A percentile compares a stretch with the other conserved stretches of the same genome.
These are phyloP conservation scores for Coreoperca whiteheadi DNA, from an alignment of 2,113 vertebrate genomes.

Conservation along the genomic window DNA sequence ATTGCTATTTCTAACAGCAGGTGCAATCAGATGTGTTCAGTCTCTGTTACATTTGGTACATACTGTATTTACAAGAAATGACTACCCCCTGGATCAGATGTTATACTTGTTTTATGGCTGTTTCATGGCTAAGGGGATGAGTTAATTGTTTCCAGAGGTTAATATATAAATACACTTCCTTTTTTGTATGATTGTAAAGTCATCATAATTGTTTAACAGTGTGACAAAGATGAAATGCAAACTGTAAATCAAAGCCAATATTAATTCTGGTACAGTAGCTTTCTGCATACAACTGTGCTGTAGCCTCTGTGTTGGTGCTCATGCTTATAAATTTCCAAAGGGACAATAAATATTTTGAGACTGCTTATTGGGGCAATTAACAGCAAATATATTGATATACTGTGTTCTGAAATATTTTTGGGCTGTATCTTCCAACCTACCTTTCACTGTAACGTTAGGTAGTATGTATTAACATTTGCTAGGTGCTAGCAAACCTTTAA, in stretches of 20 bases:
- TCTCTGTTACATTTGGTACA: conserved; percentile 72
- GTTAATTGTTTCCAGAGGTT: conserved; percentile 74
- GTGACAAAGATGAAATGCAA: conserved; percentile 53
- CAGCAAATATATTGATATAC: conserved; percentile 43
- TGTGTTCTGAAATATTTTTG: conserved; percentile 46
- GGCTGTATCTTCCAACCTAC: conserved; percentile 36
- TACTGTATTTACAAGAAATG: conserved; percentile 64
- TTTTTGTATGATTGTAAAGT: conserved; percentile 72
- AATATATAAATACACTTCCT: conserved; percentile 73
- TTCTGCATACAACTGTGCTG: conserved; percentile 57
- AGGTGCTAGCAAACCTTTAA: no score
- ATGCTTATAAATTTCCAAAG: conserved; percentile 61
- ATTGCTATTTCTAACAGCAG: conserved; percentile 62
- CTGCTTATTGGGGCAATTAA: conserved; percentile 43
- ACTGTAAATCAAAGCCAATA: conserved; percentile 23
- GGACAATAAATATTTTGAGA: conserved; percentile 51
- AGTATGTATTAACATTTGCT: conserved; percentile 40
- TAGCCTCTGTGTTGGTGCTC: conserved; percentile 32
- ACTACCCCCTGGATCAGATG: conserved; percentile 31
- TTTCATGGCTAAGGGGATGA: conserved; percentile 54
- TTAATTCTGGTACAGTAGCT: conserved; percentile 26
- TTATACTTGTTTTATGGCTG: conserved; percentile 55
- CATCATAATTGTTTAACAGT: conserved; percentile 56
- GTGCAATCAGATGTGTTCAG: conserved; percentile 60
- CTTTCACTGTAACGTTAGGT: conserved; percentile 48